Base-by-base conservation (phyloP, 2,888 invertebrate genomes). In the Antitype chi region DNA sequence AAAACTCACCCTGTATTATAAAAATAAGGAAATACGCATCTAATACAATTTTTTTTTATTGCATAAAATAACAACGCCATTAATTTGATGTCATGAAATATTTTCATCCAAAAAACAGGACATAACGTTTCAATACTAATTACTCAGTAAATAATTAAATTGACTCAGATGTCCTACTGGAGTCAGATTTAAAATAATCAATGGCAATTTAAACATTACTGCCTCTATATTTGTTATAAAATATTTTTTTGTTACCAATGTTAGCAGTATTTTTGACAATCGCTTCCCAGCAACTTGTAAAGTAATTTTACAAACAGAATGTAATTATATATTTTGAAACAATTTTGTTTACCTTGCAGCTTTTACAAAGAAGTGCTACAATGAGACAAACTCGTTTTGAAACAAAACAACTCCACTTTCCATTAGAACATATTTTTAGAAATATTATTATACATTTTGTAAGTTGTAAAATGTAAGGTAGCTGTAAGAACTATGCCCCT, bases 381-480 rank as follows among this genome's bases (percentile, higher is more conserved):
- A 43, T 57, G 28, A 32, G 38, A 49, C 32, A 0, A 66, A 32
- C 52, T 52, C 11, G 13, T 49, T 69, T 60, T 57, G 0, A 59
- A 67, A 59, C 23, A 38, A 28, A 38, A 23, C 23, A 38, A 38
- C 23, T 9, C 4, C 38, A 28, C 5, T 43, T 72, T 66, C n/a
- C 11, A 57, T 75, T 74, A 43, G 7, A 63, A 60, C 23, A 62
- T 80, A 64, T 62, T 70, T 70, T 76, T 71, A 60, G 43, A 53
- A n/a, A 70, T 64, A 76, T 47, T 47, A 47, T 47, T 47, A 47
- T 57, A 68, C 0, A 68, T 57, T 71, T 70, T 83, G n/a, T 85
- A 79, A 77, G 57, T 79, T 28, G 52, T 75, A 68, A 63, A 62
- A 28, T 11, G 47, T 84, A 87, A 76, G 68, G 52, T 76, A 52